Evolutionary conservation across 1,140 invertebrate species (phyloP), one percentile per base, ranked within the genome.

Genomic region (Bombus terrestris): DNA sequence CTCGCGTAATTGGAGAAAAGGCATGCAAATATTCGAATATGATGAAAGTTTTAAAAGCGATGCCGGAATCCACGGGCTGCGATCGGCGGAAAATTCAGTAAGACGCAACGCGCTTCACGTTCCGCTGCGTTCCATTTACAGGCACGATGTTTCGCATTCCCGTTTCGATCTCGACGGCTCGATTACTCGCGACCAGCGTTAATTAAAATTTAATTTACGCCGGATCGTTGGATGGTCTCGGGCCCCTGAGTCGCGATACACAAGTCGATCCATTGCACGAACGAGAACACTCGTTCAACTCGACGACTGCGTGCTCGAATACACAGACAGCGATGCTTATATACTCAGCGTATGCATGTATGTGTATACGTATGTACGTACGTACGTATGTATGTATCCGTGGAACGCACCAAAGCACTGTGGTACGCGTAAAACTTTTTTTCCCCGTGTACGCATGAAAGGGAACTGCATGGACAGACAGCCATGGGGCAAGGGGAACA

Each of bases 181-280:
- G 68, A 82, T 90, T 82, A 71, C 69, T 73, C 57, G 41, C 64
- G 68, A 10, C n/a, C 75, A 66, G 72, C 87, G 73, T 81, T 90
- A 90, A 91, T 86, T 91, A 84, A 90, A 88, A 83, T 90, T 91
- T 88, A 86, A 90, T 91, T 90, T 86, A 79, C 86, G 78, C 57
- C 28, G 47, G 77, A 83, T 75, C 71, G 39, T 32, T 57, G 47
- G 64, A 71, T 76, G 69, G 62, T 62, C 59, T 47, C 77, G 75
- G 32, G 82, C 35, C 57, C 43, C 37, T 47, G 73, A 75, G 25
- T 77, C 72, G 72, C 79, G 32, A 39, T 74, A 47, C 53, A 32
- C 47, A 37, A 28, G 57, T 22, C 53, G 64, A 32, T 37, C 53
- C 53, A 57, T 68, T 37, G 53, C 39, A 62, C 13, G 28, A 25